Evolutionary conservation across 2,797 vertebrate genomes (phyloP), one percentile per base, ranked within the genome.

Genomic region (Acanthiza pusilla): DNA sequence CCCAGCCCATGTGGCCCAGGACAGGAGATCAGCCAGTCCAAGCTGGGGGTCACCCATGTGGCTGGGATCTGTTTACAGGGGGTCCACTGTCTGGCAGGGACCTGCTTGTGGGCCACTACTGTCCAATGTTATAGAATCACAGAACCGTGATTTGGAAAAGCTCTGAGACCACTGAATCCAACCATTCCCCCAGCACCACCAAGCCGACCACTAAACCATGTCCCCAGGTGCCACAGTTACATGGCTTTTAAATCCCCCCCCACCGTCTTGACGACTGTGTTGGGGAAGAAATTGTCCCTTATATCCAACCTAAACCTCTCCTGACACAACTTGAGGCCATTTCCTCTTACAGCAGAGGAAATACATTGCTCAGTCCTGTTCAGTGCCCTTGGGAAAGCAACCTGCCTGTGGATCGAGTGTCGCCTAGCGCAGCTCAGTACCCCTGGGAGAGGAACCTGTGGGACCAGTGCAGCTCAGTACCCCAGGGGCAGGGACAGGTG

Each of bases 1-100:
- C 13, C 18, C 4, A 11, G 29, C 17, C 34, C 55, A 17, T 11
- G 36, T 5, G 11, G 11, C 42, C 25, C 43, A 25, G 50, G 26
- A 62, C 22, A 25, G 25, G 15, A 38, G 20, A 80, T 9, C 32
- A 18, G 20, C 23, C 47, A 20, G 53, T 32, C 55, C 53, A 75
- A 53, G 13, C 40, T 43, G 25, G 38, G 27, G 34, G 22, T 57
- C n/a, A 12, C 6, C 15, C 50, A 7, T 3, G 9, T 25, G 19
- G 16, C 43, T 58, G 57, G 29, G 36, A 67, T 43, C n/a, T 8
- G 6, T 30, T 43, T 14, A 12, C 10, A 25, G 32, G 16, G 38
- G 0, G 0, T 11, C 5, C 25, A 21, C 26, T 45, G 16, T 32
- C 20, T 16, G 16, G 5, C 16, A 38, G 58, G 23, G 16, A 66